Evolutionary conservation across 2,113 vertebrate species (phyloP).

Genomic region (Mungos mungo): DNA sequence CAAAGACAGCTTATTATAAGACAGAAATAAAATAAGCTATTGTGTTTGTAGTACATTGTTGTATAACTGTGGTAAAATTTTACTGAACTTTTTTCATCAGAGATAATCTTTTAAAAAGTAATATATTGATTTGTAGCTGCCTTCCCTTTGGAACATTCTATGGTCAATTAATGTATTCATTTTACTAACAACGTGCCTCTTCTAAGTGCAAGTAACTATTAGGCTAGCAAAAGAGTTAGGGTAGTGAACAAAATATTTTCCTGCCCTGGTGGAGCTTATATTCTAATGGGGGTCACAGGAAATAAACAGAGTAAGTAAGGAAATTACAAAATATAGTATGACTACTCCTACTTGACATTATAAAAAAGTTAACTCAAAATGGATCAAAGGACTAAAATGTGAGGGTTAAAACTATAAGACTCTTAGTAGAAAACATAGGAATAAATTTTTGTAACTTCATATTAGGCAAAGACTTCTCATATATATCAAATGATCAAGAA

Average conservation of each 20-base stretch:
- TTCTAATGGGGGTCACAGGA: background rate
- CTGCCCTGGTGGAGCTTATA: background rate
- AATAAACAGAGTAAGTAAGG: background rate
- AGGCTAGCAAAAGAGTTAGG: background rate
- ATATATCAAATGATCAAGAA: background rate
- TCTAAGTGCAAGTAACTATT: background rate
- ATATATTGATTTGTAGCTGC: background rate
- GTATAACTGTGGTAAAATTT: background rate
- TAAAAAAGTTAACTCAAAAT: background rate
- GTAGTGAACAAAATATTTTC: background rate
- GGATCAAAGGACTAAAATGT: background rate
- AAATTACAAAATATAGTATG: background rate
- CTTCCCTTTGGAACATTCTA: background rate
- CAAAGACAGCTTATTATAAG: background rate
- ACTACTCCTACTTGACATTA: background rate
- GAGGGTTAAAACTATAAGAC: background rate
- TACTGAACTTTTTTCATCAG: background rate
- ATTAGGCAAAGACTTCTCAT: background rate
- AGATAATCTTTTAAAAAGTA: background rate
- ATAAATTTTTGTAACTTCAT: background rate
- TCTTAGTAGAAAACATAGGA: background rate
- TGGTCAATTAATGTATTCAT: background rate
- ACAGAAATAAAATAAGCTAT: background rate
- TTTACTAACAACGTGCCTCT: background rate
- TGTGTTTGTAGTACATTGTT: background rate